A percentile compares a stretch with the other conserved stretches of the same genome.
Conservation (phyloP, 2,797 vertebrate species). For the Cuculus canorus region DNA sequence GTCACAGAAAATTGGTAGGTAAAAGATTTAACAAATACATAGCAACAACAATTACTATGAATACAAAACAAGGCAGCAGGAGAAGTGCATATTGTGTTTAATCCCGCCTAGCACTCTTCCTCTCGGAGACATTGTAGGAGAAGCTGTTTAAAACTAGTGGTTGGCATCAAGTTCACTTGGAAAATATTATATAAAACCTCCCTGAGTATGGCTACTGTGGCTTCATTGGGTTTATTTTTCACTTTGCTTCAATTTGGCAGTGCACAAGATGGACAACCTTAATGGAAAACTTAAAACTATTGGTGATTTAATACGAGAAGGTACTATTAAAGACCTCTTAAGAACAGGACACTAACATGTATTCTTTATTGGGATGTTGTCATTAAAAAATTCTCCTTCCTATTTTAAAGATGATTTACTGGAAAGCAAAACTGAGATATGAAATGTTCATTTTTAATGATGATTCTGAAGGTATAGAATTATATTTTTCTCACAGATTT, state of each 20-base stretch:
- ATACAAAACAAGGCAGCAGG: not conserved
- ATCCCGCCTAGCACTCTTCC: not conserved
- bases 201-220: not conserved
- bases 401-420: slow-evolving; percentile 8
- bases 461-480: not conserved
- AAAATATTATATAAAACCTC: not conserved
- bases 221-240: not conserved
- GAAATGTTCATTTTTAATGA: not conserved
- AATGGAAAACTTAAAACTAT: not conserved
- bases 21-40: not conserved
- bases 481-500: slow-evolving; percentile 31
- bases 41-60: not conserved
- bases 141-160: not conserved
- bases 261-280: not conserved
- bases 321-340: not conserved
- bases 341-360: not conserved
- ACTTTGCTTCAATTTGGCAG: not conserved
- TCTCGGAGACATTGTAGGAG: not conserved
- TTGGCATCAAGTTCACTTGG: not conserved
- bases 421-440: not conserved
- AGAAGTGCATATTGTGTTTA: not conserved
- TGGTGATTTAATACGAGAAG: not conserved
- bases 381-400: not conserved
- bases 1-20: not conserved
- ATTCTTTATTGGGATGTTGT: not conserved